Conservation (phyloP, 2,797 vertebrate genomes). For the Tarsius wallacei region DNA sequence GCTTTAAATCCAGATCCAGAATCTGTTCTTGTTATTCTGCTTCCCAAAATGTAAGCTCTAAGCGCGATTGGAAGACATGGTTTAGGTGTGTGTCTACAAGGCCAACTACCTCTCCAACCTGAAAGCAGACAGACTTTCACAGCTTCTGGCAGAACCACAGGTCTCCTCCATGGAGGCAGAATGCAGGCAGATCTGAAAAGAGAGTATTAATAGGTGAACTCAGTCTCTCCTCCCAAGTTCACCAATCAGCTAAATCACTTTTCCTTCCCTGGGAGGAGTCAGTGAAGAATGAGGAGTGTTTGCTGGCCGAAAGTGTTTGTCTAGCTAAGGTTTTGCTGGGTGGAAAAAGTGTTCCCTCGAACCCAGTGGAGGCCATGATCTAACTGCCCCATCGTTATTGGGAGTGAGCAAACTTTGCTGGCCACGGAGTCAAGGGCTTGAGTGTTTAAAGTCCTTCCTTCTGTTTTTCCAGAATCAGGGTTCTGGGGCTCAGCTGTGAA, state of each 20-base stretch:
- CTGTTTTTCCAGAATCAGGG: slow-evolving; percentile 56
- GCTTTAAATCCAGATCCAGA: slow-evolving; percentile 2
- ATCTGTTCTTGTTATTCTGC: background rate
- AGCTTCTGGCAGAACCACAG: background rate
- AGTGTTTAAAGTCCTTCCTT: background rate
- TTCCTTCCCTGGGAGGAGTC: background rate
- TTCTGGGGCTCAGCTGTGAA: slow-evolving; percentile 24
- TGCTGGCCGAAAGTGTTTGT: background rate
- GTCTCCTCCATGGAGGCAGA: background rate
- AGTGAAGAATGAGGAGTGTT: background rate
- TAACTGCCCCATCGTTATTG: background rate
- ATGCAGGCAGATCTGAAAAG: background rate
- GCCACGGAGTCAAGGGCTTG: background rate
- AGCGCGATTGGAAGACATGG: background rate
- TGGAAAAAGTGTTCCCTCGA: background rate
- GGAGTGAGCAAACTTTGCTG: background rate
- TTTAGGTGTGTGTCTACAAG: background rate
- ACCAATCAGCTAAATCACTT: background rate
- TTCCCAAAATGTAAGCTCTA: slow-evolving; percentile 34
- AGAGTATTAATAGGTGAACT: background rate
- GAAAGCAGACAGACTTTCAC: background rate
- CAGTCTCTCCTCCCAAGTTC: background rate
- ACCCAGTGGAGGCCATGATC: background rate
- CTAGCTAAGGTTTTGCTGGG: background rate
- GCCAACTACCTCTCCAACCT: background rate